Evolutionary conservation across 2,888 invertebrate species (phyloP).

Genomic region (Latrodectus elegans): DNA sequence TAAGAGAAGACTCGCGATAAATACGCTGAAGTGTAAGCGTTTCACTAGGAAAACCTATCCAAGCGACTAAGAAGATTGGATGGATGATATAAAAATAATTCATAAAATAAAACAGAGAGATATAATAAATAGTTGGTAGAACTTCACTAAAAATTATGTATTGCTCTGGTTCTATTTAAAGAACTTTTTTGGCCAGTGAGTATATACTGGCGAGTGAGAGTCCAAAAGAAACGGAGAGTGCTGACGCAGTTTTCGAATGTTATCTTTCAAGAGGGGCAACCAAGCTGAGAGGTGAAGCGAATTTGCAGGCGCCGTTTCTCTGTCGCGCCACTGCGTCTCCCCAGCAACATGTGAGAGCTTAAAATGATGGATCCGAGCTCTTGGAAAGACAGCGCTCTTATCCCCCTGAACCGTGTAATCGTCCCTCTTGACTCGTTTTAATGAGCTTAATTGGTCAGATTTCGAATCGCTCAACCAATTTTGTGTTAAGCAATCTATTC

Average conservation of each 20-base stretch:
- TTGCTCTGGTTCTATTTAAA: constrained; percentile 10
- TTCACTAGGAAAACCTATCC: constrained; percentile 6
- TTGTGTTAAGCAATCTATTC: too few relatives aligned
- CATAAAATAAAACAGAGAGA: too few relatives aligned
- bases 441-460: constrained; percentile 34
- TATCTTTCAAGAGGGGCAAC: constrained; percentile 3
- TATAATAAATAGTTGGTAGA: background rate
- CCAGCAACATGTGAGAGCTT: constrained; percentile 38
- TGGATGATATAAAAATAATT: background rate
- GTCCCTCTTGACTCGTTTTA: constrained; percentile 13
- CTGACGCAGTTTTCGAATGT: constrained; percentile 3
- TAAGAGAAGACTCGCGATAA: too few relatives aligned
- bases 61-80: background rate
- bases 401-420: constrained; percentile 24
- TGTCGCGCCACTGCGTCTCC: constrained; percentile 41
- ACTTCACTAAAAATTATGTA: constrained; percentile 9
- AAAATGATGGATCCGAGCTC: constrained; percentile 17
- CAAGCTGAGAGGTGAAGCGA: constrained; percentile 29
- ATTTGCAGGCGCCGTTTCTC: constrained; percentile 35
- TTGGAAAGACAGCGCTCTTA: constrained; percentile 10
- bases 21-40: background rate
- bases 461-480: constrained; percentile 1
- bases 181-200: constrained; percentile 1
- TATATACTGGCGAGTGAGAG: background rate
- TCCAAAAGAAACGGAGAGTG: background rate